phyloP scores from a whole-genome alignment of 2,113 vertebrate species.

The Pyxicephalus adspersus region DNA sequence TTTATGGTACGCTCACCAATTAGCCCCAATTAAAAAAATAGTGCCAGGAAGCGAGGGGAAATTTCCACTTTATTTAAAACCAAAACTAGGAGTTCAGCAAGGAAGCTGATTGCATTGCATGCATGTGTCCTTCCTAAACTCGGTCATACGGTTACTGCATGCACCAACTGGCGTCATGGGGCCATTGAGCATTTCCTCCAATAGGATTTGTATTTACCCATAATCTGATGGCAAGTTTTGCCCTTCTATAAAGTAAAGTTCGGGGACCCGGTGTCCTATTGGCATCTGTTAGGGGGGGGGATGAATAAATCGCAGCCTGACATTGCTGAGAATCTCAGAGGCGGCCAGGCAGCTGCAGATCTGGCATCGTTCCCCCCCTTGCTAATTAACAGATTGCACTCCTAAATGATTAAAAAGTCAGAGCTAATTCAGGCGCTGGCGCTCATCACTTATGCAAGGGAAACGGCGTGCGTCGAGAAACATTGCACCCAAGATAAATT shows the following conservation, averaged over 20 bases:
- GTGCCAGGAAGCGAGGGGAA: too few relatives aligned
- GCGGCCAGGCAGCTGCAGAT: conserved; percentile 76
- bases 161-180: too few relatives aligned
- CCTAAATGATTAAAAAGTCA: conserved; percentile 82
- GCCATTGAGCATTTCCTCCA: too few relatives aligned
- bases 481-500: conserved; percentile 75
- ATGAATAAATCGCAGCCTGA: conserved; percentile 61
- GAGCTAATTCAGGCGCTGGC: conserved; percentile 68
- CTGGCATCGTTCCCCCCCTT: conserved; percentile 68
- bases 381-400: conserved; percentile 81
- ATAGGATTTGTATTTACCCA: too few relatives aligned
- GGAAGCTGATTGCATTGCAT: too few relatives aligned
- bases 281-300: conserved; percentile 47
- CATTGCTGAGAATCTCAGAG: conserved; percentile 67
- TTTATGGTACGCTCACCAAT: too few relatives aligned
- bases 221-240: background rate
- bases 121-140: too few relatives aligned
- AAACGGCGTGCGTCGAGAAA: conserved; percentile 66
- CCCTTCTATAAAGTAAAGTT: background rate
- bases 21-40: too few relatives aligned
- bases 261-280: background rate
- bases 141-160: too few relatives aligned
- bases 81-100: too few relatives aligned
- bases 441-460: conserved; percentile 79
- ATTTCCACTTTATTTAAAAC: too few relatives aligned